Evolutionary conservation across 2,797 vertebrate species (phyloP), one percentile per base, ranked within the genome.

Genomic region (Macropodus opercularis): DNA sequence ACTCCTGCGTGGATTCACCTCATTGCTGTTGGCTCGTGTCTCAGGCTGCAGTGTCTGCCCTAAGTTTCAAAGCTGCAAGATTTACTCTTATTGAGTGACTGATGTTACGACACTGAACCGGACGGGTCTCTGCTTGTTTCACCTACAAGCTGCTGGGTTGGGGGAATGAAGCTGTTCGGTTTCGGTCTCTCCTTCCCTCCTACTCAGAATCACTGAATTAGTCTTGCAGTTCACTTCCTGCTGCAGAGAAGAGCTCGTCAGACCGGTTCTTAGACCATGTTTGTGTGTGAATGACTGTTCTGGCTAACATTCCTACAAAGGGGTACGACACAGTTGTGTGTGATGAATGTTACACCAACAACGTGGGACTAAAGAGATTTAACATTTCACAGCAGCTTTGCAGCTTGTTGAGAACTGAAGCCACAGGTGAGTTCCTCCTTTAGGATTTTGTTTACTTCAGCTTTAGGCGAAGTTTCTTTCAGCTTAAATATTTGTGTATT

Each of bases 201-300:
- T 50, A 15, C 47, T 44, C 52, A 6, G 22, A 60, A 34, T 69
- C 39, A 60, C 36, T 14, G 31, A 64, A 51, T 54, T 52, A 72
- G 61, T 23, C 60, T 67, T 75, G 40, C 35, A 38, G 23, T 64
- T 51, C 60, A 60, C 69, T 69, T 77, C 56, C 62, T 35, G 46
- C 68, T 58, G 44, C 63, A 75, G 42, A 65, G 72, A 62, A 41
- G 23, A 32, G 48, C 81, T 77, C 0, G 82, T 81, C 83, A 66
- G 67, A 90, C 87, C 76, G 64, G 80, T 87, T 89, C 64, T 55
- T 52, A 40, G 29, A 4, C 41, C n/a, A 17, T 49, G 64, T 50
- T 32, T 46, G 22, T 48, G 52, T 18, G 31, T 31, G 14, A 9
- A 13, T 47, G 8, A 49, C 38, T 2, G 22, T 48, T 8, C 31